Conservation (phyloP, 2,888 invertebrate genomes). For the Heliconius cydno region DNA sequence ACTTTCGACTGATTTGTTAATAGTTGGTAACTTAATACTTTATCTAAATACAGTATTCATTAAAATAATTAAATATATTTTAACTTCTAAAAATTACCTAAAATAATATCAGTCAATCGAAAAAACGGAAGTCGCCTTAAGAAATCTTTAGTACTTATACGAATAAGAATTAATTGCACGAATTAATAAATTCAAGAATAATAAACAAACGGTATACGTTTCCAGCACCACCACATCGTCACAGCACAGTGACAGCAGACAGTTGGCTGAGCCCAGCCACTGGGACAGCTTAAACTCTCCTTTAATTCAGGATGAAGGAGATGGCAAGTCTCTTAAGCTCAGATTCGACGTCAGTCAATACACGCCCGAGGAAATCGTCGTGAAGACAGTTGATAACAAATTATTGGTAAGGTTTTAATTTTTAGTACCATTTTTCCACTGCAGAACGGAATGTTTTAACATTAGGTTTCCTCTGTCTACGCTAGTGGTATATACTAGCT, state of each 20-base stretch:
- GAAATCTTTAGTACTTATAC: no score
- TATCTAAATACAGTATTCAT: not conserved
- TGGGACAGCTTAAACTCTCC: constrained; percentile 97
- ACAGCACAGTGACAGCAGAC: constrained; percentile 85
- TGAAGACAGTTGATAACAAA: constrained; percentile 99
- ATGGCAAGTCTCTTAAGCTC: constrained; percentile 96
- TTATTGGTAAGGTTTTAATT: constrained; percentile 88
- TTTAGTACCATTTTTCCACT: not conserved
- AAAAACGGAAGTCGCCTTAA: not conserved
- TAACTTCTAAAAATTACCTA: not conserved
- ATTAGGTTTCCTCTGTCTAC: no score
- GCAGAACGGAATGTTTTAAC: no score
- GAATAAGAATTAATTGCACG: not conserved
- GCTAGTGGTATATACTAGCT: no score
- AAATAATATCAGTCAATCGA: not conserved
- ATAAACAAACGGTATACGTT: constrained; percentile 52
- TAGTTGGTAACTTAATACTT: not conserved
- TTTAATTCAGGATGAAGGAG: constrained; percentile 96
- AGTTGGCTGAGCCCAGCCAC: constrained; percentile 85
- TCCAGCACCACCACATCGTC: constrained; percentile 86
- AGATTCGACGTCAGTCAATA: constrained; percentile 99
- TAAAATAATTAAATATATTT: not conserved
- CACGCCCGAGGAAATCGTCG: constrained; percentile 98
- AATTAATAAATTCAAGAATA: constrained; percentile 4
- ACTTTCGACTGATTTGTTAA: not conserved